Evolutionary conservation across 2,888 invertebrate species (phyloP).

Genomic region (Campaea margaritaria): DNA sequence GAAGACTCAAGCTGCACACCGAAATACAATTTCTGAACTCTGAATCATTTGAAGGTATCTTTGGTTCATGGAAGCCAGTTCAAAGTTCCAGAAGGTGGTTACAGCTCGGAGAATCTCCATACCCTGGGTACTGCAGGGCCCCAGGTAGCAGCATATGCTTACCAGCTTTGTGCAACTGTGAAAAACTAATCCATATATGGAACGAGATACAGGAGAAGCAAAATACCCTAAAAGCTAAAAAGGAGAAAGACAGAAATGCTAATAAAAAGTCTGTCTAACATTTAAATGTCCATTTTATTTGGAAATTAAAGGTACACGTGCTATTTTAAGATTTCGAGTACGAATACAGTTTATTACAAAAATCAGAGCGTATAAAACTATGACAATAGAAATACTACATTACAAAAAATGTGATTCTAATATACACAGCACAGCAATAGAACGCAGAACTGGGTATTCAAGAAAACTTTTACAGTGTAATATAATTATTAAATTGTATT

Average conservation of each 20-base stretch:
- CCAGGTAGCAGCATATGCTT: conserved; percentile 63
- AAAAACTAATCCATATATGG: conserved; percentile 60
- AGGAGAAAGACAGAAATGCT: not conserved
- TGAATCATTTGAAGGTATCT: conserved; percentile 39
- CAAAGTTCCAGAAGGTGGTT: conserved; percentile 62
- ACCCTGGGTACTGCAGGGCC: conserved; percentile 73
- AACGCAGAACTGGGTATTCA: too few relatives aligned
- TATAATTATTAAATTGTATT: too few relatives aligned
- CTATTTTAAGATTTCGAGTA: too few relatives aligned
- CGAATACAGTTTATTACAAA: too few relatives aligned
- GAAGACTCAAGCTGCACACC: conserved; percentile 57
- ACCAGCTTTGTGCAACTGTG: conserved; percentile 68
- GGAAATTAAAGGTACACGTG: too few relatives aligned
- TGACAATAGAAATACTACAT: too few relatives aligned
- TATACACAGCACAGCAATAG: too few relatives aligned
- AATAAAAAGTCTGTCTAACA: not conserved
- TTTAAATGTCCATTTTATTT: too few relatives aligned
- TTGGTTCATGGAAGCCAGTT: conserved; percentile 11
- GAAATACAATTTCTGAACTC: conserved; percentile 44
- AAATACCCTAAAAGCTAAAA: not conserved
- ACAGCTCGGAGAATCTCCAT: conserved; percentile 64
- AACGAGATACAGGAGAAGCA: conserved; percentile 37
- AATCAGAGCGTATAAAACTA: too few relatives aligned
- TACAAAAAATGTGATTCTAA: too few relatives aligned
- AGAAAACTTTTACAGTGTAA: too few relatives aligned